Conservation (phyloP, 2,888 invertebrate species). For the Diarsia brunnea region DNA sequence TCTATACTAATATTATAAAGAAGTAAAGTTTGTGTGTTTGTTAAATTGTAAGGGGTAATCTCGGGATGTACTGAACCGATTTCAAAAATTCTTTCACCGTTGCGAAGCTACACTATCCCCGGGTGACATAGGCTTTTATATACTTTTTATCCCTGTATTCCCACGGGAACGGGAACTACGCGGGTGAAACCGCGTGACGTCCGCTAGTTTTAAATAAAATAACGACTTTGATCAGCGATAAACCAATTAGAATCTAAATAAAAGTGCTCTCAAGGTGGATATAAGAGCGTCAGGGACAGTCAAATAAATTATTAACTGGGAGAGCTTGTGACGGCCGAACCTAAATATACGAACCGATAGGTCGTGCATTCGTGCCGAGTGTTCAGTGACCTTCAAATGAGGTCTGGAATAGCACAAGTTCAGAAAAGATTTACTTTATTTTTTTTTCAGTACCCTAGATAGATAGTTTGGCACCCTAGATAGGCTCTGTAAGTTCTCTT, state of each 20-base stretch:
- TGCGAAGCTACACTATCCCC: too few relatives aligned
- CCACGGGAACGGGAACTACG: too few relatives aligned
- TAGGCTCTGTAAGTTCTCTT: background rate
- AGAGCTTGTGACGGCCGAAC: background rate
- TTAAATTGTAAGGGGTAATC: too few relatives aligned
- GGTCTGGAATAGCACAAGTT: background rate
- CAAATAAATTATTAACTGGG: conserved; percentile 9
- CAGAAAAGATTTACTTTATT: background rate
- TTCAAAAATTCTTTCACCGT: too few relatives aligned
- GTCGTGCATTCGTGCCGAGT: background rate
- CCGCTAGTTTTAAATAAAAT: too few relatives aligned
- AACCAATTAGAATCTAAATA: background rate
- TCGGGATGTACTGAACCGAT: too few relatives aligned
- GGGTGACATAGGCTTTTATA: too few relatives aligned
- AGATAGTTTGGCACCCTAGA: background rate
- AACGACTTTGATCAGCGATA: background rate
- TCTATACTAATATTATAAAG: too few relatives aligned
- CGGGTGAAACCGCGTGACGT: too few relatives aligned
- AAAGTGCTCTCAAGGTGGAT: background rate
- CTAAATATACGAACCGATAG: background rate
- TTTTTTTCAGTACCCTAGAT: background rate
- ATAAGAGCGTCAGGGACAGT: background rate
- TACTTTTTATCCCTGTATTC: too few relatives aligned
- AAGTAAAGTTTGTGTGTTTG: too few relatives aligned
- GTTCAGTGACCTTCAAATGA: background rate